These are phyloP conservation scores for Paralinhomoeus sp. DNA, from an alignment of 2,888 invertebrate genomes.

Conservation along the genomic window DNA sequence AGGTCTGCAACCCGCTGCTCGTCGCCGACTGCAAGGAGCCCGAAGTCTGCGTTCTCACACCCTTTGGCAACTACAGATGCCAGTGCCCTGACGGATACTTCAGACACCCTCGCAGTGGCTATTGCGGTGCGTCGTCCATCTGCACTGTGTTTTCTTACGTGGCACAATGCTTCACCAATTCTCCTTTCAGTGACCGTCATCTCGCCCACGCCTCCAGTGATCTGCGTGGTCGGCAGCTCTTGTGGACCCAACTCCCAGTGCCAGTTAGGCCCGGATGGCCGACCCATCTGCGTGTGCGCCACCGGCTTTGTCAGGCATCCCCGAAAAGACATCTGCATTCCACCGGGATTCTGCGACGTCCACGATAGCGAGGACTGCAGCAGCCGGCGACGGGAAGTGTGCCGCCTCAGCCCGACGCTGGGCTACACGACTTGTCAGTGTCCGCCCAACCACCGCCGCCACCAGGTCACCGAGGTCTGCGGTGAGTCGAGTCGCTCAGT, in stretches of 20 bases:
- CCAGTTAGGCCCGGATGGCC: no score
- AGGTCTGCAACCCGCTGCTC: constrained; percentile 22
- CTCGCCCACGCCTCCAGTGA: no score
- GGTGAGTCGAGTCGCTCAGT: no score
- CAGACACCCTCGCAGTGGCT: constrained; percentile 16
- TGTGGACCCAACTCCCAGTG: no score
- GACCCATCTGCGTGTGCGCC: constrained; percentile 13
- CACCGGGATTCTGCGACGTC: constrained; percentile 21
- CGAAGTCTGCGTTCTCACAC: constrained; percentile 18
- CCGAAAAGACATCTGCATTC: constrained; percentile 12
- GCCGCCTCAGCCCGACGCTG: constrained; percentile 9
- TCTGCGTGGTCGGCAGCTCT: no score
- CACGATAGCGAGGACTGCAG: constrained; percentile 13
- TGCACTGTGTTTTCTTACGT: no score
- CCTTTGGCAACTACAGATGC: constrained; percentile 21
- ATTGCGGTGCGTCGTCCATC: no score
- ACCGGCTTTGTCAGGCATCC: constrained; percentile 15
- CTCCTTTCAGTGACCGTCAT: no score
- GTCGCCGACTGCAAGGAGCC: constrained; percentile 20
- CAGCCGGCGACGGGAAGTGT: constrained; percentile 17
- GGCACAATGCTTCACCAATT: no score
- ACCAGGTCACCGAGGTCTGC: constrained; percentile 22
- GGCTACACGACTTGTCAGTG: constrained; percentile 22
- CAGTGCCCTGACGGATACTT: constrained; percentile 18
- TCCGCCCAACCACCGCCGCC: constrained; percentile 15